phyloP scores from a whole-genome alignment of 2,797 vertebrate species.

The Smutsia temminckii region DNA sequence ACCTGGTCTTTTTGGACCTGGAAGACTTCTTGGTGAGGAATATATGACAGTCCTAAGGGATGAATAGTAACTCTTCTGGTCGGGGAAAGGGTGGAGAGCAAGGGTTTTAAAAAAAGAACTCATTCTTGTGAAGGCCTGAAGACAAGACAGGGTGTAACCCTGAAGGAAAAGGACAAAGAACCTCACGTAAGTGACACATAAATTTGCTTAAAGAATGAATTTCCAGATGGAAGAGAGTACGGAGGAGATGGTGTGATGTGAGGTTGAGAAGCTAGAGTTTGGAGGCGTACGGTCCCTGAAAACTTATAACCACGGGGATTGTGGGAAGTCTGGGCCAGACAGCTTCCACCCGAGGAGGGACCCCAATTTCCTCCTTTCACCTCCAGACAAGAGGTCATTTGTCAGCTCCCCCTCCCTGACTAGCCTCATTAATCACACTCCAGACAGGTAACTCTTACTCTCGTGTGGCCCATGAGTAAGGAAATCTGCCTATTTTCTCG shows the following conservation, averaged over 20 bases:
- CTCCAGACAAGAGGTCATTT: background rate
- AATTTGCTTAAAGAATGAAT: background rate
- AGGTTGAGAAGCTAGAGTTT: background rate
- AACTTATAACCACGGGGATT: background rate
- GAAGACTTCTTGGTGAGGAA: background rate
- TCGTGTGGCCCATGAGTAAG: background rate
- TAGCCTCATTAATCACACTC: background rate
- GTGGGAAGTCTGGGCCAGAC: background rate
- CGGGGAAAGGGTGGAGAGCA: background rate
- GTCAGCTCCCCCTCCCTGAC: background rate
- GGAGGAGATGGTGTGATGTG: background rate
- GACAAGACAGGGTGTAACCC: too few species aligned
- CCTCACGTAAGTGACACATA: background rate
- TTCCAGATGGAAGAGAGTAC: background rate
- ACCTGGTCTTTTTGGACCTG: background rate
- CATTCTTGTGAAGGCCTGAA: background rate
- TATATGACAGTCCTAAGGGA: background rate
- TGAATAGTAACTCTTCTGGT: background rate
- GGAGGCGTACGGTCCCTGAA: background rate
- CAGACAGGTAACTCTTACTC: slow-evolving; percentile 37
- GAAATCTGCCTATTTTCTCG: slow-evolving; percentile 62
- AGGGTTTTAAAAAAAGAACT: background rate
- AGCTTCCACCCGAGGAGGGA: background rate
- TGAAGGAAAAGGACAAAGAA: background rate
- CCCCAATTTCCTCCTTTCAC: background rate